phyloP scores from a whole-genome alignment of 2,888 invertebrate species.

The Nomada fabriciana region DNA sequence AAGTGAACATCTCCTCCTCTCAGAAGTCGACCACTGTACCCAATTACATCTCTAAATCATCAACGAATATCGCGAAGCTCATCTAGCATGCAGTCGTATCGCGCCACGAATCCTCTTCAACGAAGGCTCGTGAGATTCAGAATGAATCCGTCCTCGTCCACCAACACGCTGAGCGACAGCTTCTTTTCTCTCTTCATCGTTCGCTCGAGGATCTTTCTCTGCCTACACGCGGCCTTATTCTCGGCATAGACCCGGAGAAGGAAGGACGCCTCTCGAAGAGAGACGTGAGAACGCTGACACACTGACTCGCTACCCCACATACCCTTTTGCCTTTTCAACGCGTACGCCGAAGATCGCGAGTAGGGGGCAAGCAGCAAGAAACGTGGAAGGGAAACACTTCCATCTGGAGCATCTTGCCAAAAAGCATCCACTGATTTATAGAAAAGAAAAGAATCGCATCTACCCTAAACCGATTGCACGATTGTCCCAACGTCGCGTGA shows the following conservation, averaged over 20 bases:
- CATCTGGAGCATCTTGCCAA: conserved; percentile 1
- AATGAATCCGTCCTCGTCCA: conserved; percentile 61
- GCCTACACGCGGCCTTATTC: conserved; percentile 82
- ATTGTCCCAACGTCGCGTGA: no score
- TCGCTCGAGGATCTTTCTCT: conserved; percentile 67
- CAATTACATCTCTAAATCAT: conserved; percentile 32
- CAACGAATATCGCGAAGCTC: conserved; percentile 20
- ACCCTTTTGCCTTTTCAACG: conserved; percentile 82
- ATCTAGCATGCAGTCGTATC: conserved; percentile 36
- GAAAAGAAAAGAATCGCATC: not conserved
- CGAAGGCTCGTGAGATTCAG: conserved; percentile 47
- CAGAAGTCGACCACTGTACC: conserved; percentile 36
- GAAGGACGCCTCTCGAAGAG: conserved; percentile 76
- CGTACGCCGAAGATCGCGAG: conserved; percentile 38
- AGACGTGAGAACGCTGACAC: conserved; percentile 83
- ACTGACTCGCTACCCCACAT: conserved; percentile 85
- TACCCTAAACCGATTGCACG: no score
- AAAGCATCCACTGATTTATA: not conserved
- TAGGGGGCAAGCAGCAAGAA: conserved; percentile 42
- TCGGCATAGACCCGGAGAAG: conserved; percentile 74
- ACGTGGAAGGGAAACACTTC: conserved; percentile 12
- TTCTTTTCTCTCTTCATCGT: conserved; percentile 57
- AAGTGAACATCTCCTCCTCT: not conserved
- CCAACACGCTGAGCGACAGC: conserved; percentile 29
- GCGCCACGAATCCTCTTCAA: conserved; percentile 4